Conservation (phyloP, 2,888 invertebrate species). For the Cancer borealis region DNA sequence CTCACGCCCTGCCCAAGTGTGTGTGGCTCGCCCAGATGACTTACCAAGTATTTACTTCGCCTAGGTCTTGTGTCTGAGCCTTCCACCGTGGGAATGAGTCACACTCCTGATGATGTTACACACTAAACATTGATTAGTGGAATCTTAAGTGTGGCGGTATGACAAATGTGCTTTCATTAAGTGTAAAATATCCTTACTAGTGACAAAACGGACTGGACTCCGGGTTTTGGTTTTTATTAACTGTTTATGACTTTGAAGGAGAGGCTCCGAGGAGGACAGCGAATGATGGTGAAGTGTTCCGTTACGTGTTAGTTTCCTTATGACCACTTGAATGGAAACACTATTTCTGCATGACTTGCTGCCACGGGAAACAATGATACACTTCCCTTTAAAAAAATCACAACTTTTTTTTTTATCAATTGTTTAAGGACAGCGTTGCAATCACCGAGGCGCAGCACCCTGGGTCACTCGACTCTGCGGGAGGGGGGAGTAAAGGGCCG, state of each 20-base stretch:
- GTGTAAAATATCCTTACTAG: not conserved
- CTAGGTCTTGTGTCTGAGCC: not conserved
- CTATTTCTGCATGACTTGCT: not conserved
- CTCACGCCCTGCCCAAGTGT: not conserved
- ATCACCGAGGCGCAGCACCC: not conserved
- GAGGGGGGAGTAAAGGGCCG: not conserved
- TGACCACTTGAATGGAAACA: not conserved
- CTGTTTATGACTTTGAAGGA: not conserved
- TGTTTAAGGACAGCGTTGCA: constrained; percentile 12
- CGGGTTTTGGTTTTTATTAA: not conserved
- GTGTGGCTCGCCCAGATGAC: not conserved
- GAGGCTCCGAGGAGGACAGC: not conserved
- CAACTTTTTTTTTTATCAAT: not conserved
- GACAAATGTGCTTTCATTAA: not conserved
- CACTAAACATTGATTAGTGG: not conserved
- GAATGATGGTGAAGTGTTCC: not conserved
- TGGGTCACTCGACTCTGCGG: constrained; percentile 27
- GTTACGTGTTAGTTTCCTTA: not conserved
- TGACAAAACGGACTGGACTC: not conserved
- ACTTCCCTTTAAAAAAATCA: not conserved
- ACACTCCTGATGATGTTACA: not conserved
- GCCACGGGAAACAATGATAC: not conserved
- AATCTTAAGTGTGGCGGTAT: not conserved
- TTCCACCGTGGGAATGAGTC: not conserved
- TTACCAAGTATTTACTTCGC: not conserved